Percentiles rank a stretch among this genome's conserved stretches.
Evolutionary conservation across 2,797 vertebrate genomes (phyloP).

Genomic region (Enteromius trimaculatus): DNA sequence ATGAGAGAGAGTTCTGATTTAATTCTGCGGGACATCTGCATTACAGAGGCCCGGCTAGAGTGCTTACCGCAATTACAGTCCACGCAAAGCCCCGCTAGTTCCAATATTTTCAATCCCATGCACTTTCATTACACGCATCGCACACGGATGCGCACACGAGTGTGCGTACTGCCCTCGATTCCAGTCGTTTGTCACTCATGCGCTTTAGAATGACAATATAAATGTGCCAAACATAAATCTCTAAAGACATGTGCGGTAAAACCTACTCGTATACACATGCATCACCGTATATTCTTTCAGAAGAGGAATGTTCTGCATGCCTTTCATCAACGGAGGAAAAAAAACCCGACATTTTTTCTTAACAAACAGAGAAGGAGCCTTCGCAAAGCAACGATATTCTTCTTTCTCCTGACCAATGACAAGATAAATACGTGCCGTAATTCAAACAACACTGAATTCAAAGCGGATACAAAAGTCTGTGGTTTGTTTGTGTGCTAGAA

Average conservation of each 20-base stretch:
- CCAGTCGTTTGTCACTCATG: slow-evolving; percentile 15
- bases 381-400: slow-evolving; percentile 9
- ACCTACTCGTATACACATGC: not conserved
- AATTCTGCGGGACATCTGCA: slow-evolving; percentile 33
- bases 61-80: slow-evolving; percentile 35
- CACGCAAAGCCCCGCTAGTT: slow-evolving; percentile 17
- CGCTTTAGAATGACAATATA: slow-evolving; percentile 8
- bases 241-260: slow-evolving; percentile 14
- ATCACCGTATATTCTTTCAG: not conserved
- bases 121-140: not conserved
- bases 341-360: not conserved
- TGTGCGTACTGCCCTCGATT: not conserved
- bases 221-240: slow-evolving; percentile 27
- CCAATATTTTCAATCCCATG: slow-evolving; percentile 26
- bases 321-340: not conserved
- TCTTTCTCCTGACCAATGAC: not conserved
- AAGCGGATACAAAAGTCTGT: slow-evolving; percentile 11
- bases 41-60: slow-evolving; percentile 18
- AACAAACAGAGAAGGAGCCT: slow-evolving; percentile 1
- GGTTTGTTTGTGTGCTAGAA: not conserved
- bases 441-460: slow-evolving; percentile 26
- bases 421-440: not conserved
- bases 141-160: not conserved
- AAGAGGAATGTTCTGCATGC: not conserved
- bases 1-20: slow-evolving; percentile 30